Percentiles rank a stretch among this genome's conserved stretches.
These are phyloP conservation scores for Melieria picta DNA, from an alignment of 2,888 invertebrate genomes.

Conservation along the genomic window DNA sequence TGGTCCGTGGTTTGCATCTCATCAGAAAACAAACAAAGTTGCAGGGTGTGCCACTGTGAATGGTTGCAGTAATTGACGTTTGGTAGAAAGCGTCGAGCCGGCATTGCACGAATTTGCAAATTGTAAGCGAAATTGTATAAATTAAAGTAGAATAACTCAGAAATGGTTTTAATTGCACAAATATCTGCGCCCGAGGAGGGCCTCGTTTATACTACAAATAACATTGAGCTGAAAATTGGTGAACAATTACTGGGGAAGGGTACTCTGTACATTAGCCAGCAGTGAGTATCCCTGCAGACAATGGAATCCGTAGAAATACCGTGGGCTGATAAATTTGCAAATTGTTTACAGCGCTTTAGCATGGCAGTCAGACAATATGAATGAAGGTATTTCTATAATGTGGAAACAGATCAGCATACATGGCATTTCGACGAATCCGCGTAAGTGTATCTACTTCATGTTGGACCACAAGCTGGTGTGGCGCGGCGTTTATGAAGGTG, in stretches of 20 bases:
- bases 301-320: not conserved
- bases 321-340: constrained; percentile 9
- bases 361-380: constrained; percentile 59
- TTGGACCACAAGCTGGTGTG: constrained; percentile 61
- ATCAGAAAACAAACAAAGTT: too few relatives aligned
- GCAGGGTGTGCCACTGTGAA: too few relatives aligned
- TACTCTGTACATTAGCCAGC: constrained; percentile 61
- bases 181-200: constrained; percentile 59
- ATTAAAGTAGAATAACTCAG: not conserved
- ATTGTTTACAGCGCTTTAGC: constrained; percentile 55
- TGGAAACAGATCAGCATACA: constrained; percentile 65
- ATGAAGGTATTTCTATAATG: constrained; percentile 61
- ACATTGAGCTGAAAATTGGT: constrained; percentile 61
- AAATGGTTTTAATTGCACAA: constrained; percentile 60
- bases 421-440: constrained; percentile 60
- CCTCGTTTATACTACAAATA: constrained; percentile 57
- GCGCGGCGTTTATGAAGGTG: constrained; percentile 56
- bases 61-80: too few relatives aligned
- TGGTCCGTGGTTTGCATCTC: too few relatives aligned
- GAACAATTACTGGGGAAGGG: constrained; percentile 57
- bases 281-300: constrained; percentile 48
- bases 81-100: too few relatives aligned
- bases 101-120: not conserved
- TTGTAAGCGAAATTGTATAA: not conserved
- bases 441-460: constrained; percentile 63